Conservation (phyloP, 2,113 vertebrate species). For the Zapornia atra region DNA sequence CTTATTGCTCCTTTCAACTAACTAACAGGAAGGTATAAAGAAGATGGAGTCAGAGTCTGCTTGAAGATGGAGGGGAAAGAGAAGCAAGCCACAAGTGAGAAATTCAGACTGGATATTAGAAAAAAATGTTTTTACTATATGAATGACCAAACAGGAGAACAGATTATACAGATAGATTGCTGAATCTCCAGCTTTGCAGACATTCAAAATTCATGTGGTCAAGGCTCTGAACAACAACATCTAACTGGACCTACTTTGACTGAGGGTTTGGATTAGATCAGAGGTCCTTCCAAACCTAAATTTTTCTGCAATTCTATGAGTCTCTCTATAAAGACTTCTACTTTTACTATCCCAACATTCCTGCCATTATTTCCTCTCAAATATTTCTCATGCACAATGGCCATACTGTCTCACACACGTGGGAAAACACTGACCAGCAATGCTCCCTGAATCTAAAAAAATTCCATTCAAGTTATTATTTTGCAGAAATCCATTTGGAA, state of each 20-base stretch:
- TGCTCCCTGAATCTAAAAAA: slow-evolving; percentile 7
- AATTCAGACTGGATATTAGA: background rate
- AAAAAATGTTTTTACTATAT: background rate
- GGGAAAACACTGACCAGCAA: background rate
- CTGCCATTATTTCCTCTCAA: background rate
- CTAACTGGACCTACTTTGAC: background rate
- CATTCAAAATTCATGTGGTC: background rate
- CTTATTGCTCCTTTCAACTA: background rate
- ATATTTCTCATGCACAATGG: slow-evolving; percentile 11
- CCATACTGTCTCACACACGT: background rate
- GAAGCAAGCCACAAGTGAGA: background rate
- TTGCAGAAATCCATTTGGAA: background rate
- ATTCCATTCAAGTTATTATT: slow-evolving; percentile 12
- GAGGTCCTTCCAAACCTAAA: background rate
- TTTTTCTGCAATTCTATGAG: background rate
- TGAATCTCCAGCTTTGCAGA: background rate
- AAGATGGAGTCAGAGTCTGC: background rate
- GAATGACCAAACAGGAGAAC: background rate
- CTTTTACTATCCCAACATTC: background rate
- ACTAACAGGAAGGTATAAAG: background rate
- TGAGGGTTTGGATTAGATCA: background rate
- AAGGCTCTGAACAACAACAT: background rate
- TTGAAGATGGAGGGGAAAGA: background rate
- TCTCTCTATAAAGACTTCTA: background rate
- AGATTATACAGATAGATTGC: background rate